Evolutionary conservation across 2,797 vertebrate genomes (phyloP).

Genomic region (Hybognathus amarus): DNA sequence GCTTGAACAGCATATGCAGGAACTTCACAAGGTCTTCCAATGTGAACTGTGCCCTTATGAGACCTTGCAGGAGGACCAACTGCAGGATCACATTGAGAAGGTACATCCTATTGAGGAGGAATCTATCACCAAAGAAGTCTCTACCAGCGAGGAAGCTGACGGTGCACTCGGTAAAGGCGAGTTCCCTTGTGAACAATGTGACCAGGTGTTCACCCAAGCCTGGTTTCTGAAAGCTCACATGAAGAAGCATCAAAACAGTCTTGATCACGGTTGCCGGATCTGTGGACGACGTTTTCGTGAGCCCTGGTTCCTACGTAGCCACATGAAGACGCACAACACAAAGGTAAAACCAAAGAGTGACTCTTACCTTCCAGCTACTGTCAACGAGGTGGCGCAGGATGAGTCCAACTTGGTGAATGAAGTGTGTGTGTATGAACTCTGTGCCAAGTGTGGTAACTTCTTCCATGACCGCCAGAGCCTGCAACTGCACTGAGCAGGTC

Average conservation of each 20-base stretch:
- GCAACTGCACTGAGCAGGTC: conserved; percentile 83
- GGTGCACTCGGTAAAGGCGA: conserved; percentile 75
- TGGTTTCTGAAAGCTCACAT: conserved; percentile 95
- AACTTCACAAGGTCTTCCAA: conserved; percentile 80
- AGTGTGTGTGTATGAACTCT: conserved; percentile 92
- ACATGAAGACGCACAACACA: conserved; percentile 94
- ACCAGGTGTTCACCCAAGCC: conserved; percentile 91
- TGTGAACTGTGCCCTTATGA: conserved; percentile 81
- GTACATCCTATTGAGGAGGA: conserved; percentile 79
- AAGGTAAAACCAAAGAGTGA: conserved; percentile 84
- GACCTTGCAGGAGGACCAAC: conserved; percentile 77
- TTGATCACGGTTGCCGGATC: conserved; percentile 94
- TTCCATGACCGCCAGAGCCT: conserved; percentile 89
- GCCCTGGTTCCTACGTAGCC: conserved; percentile 98
- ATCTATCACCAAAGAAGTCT: conserved; percentile 51
- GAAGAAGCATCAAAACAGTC: conserved; percentile 91
- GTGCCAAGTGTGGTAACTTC: conserved; percentile 93
- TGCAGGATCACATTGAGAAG: conserved; percentile 81
- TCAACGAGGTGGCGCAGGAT: conserved; percentile 91
- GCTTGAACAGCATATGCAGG: conserved; percentile 78
- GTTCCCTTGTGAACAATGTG: conserved; percentile 89
- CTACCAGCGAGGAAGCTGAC: conserved; percentile 53
- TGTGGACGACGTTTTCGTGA: conserved; percentile 97
- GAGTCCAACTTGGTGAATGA: conserved; percentile 83
- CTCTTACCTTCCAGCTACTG: conserved; percentile 82